A percentile compares a stretch with the other conserved stretches of the same genome.
phyloP scores from a whole-genome alignment of 1,140 invertebrate genomes.

The Thaumetopoea pityocampa region DNA sequence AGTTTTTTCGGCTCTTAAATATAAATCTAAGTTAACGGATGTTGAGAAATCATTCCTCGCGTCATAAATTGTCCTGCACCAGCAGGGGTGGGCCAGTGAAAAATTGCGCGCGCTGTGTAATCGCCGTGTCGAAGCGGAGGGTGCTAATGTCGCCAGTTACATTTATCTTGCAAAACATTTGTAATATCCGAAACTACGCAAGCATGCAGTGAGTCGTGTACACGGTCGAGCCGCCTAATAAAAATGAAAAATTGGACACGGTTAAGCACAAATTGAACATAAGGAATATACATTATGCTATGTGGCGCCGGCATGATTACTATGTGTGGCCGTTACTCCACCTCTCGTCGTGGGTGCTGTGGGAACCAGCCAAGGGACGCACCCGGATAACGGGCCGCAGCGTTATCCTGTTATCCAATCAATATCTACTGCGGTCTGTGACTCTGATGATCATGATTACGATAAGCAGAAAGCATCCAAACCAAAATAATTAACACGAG shows the following conservation, averaged over 20 bases:
- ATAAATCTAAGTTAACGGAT: slow-evolving; percentile 56
- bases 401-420: too few relatives aligned
- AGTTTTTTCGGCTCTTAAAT: slow-evolving; percentile 44
- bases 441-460: too few relatives aligned
- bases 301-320: too few relatives aligned
- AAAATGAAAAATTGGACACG: slow-evolving; percentile 18
- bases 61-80: slow-evolving; percentile 56
- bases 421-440: too few relatives aligned
- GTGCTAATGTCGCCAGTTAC: slow-evolving; percentile 57
- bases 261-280: too few relatives aligned
- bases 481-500: too few relatives aligned
- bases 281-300: too few relatives aligned
- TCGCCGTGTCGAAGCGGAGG: slow-evolving; percentile 49
- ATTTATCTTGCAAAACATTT: slow-evolving; percentile 61
- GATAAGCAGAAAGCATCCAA: too few relatives aligned
- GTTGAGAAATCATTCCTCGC: slow-evolving; percentile 61
- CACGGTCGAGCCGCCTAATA: slow-evolving; percentile 6
- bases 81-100: slow-evolving; percentile 50
- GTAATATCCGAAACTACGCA: slow-evolving; percentile 41
- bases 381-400: too few relatives aligned
- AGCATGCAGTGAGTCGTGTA: slow-evolving; percentile 32
- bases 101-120: slow-evolving; percentile 56
- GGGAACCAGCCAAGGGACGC: too few relatives aligned
- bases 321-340: too few relatives aligned
- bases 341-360: too few relatives aligned